Percentiles rank a stretch among this genome's conserved stretches.
Conservation (phyloP, 2,888 invertebrate genomes). For the Ochropleura plecta region DNA sequence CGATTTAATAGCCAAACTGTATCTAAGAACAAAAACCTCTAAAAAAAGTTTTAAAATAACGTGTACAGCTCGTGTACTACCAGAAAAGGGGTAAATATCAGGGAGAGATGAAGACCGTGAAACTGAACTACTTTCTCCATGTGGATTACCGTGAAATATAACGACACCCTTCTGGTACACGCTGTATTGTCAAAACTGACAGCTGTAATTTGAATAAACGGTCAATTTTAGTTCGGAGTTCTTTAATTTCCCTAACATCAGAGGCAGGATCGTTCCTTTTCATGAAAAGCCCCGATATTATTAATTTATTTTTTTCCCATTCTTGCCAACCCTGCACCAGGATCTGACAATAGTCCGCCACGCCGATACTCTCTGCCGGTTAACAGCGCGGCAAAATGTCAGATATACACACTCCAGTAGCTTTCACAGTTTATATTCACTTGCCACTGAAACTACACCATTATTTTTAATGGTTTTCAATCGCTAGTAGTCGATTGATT, state of each 20-base stretch:
- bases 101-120: no score
- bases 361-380: constrained; percentile 66
- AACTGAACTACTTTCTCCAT: no score
- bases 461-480: constrained; percentile 51
- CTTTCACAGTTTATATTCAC: constrained; percentile 63
- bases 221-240: neutral
- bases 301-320: neutral
- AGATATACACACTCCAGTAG: constrained; percentile 66
- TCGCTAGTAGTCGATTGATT: constrained; percentile 21
- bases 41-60: no score
- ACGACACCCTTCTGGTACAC: no score
- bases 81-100: no score
- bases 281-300: neutral
- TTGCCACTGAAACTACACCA: constrained; percentile 54
- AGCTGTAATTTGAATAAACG: no score
- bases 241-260: neutral
- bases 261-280: neutral
- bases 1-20: no score
- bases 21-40: no score
- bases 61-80: no score
- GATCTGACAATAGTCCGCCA: constrained; percentile 61
- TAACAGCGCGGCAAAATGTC: constrained; percentile 68
- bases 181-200: no score
- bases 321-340: constrained; percentile 42
- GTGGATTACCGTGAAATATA: no score